Conservation (phyloP, 2,797 vertebrate genomes). For the Gouania willdenowi region DNA sequence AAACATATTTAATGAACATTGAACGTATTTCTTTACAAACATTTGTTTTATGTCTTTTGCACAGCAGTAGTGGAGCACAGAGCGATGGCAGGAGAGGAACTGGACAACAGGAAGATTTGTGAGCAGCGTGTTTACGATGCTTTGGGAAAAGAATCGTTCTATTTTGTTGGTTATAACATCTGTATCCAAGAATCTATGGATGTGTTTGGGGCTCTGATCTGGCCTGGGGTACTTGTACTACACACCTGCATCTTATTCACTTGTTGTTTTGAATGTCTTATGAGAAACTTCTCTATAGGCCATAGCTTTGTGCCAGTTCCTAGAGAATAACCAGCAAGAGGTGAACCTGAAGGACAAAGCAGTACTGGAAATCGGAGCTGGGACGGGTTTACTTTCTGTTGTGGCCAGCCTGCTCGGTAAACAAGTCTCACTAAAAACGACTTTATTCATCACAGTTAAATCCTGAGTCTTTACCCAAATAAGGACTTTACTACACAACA, state of each 20-base stretch:
- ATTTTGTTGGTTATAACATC: constrained; percentile 81
- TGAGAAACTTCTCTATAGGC: constrained; percentile 65
- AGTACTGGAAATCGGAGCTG: constrained; percentile 90
- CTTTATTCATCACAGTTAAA: too few species aligned
- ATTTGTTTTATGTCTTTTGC: too few species aligned
- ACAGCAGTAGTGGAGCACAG: constrained; percentile 15
- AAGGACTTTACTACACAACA: too few species aligned
- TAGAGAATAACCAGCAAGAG: constrained; percentile 87
- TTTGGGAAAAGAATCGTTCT: constrained; percentile 81
- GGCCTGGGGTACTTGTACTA: constrained; percentile 80
- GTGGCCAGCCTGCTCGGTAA: constrained; percentile 90
- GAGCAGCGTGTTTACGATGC: constrained; percentile 73
- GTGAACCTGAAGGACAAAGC: constrained; percentile 80
- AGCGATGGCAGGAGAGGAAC: constrained; percentile 44
- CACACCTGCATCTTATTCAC: too few species aligned
- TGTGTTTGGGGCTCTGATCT: constrained; percentile 83
- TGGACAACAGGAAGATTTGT: constrained; percentile 60
- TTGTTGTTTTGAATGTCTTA: too few species aligned
- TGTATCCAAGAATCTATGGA: constrained; percentile 87
- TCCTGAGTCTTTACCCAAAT: too few species aligned
- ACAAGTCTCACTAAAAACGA: too few species aligned
- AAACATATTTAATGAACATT: too few species aligned
- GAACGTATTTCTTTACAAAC: too few species aligned
- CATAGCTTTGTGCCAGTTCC: constrained; percentile 84
- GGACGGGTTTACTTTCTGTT: constrained; percentile 89